Evolutionary conservation across 1,140 invertebrate species (phyloP), one percentile per base, ranked within the genome.

Genomic region (Dolichoris vasculosae): DNA sequence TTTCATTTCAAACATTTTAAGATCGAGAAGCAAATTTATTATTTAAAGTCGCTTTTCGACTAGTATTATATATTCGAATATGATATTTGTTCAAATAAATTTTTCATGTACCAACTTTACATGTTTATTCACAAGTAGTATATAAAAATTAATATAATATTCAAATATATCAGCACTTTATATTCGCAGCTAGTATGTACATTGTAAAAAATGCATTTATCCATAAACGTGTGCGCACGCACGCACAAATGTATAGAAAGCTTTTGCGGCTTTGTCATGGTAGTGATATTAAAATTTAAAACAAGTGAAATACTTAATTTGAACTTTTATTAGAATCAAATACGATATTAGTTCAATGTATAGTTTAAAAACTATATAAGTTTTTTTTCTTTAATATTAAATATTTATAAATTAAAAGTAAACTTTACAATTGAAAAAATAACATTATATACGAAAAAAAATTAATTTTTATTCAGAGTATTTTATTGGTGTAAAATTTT

Each of bases 151-250:
- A 59, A 20, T 30, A 64, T 64, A 4, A 64, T 64, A n/a, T 67
- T 35, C 64, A 32, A 67, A 13, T 32, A n/a, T n/a, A n/a, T 13
- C 11, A 35, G 2, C 48, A 51, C 8, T 35, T 11, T 38, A 1
- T 73, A 1, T 1, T 17, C n/a, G 43, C 30, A 75, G 2, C 4
- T 38, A 35, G 1, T 82, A 82, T 71, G 32, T 82, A 82, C 64
- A 82, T 71, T 51, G 30, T 67, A 71, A 71, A 82, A 69, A 48
- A 82, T 82, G 20, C 17, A 23, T 51, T 30, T 48, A 77, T 35
- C 75, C 43, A 38, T 77, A 59, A 51, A 32, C 75, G 75, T 55
- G 8, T 26, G 11, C 15, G 17, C 8, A 32, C 0, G 2, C 20
- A 48, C 17, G 9, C 15, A n/a, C n/a, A n/a, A n/a, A 63, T 81